Conservation (phyloP, 2,888 invertebrate genomes). For the Xanthorhoe spadicearia region DNA sequence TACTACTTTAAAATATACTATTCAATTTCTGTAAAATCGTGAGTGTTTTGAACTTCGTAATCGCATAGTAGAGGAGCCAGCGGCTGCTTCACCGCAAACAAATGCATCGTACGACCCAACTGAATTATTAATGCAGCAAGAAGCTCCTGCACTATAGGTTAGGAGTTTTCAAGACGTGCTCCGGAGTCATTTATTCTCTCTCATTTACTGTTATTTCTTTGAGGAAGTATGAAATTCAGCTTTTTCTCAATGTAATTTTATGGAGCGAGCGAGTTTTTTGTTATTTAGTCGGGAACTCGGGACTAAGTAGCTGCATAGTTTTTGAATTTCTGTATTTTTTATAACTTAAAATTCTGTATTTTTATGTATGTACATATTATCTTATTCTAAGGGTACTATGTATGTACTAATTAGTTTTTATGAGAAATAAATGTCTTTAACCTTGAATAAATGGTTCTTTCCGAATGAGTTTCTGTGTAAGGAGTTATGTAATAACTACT, state of each 20-base stretch:
- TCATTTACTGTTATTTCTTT: slow-evolving; percentile 36
- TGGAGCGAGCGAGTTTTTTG: neutral
- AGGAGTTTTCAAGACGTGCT: slow-evolving; percentile 32
- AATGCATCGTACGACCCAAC: slow-evolving; percentile 60
- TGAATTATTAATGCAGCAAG: slow-evolving; percentile 69
- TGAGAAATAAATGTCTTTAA: too few relatives aligned
- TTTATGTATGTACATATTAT: too few relatives aligned
- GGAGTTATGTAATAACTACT: too few relatives aligned
- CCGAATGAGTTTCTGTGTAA: too few relatives aligned
- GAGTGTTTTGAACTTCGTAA: neutral
- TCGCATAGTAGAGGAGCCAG: slow-evolving; percentile 37
- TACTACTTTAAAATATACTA: too few relatives aligned
- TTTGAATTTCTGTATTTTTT: too few relatives aligned
- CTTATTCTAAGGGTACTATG: too few relatives aligned
- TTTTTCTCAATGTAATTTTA: slow-evolving; percentile 8
- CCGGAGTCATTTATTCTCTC: slow-evolving; percentile 36
- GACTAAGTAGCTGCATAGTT: neutral
- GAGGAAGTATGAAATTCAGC: slow-evolving; percentile 9
- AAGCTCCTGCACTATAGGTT: slow-evolving; percentile 42
- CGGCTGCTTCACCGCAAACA: slow-evolving; percentile 58
- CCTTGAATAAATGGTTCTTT: too few relatives aligned
- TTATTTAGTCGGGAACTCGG: neutral
- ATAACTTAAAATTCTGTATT: too few relatives aligned
- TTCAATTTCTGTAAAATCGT: neutral
- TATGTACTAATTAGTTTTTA: too few relatives aligned